These are phyloP conservation scores for Tridacna gigas DNA, from an alignment of 2,888 invertebrate genomes.

Conservation along the genomic window DNA sequence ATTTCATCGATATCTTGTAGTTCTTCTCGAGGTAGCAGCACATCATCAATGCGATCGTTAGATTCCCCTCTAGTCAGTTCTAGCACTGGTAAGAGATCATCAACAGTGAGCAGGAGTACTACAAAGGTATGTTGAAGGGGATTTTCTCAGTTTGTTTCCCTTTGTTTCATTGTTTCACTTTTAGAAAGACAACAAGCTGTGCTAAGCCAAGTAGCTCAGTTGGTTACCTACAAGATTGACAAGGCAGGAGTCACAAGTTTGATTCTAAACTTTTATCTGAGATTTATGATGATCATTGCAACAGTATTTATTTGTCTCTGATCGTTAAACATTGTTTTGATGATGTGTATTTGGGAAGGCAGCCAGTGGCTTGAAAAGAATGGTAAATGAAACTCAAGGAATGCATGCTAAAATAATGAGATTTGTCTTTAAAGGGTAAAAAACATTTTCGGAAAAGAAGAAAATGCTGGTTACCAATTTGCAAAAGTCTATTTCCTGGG, in stretches of 20 bases:
- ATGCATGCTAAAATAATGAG: no score
- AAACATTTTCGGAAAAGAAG: background rate
- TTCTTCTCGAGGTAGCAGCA: constrained; percentile 44
- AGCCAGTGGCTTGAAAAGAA: no score
- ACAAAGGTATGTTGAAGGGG: constrained; percentile 33
- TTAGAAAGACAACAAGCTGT: no score
- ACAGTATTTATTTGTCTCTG: no score
- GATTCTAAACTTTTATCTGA: background rate
- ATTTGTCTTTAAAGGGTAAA: no score
- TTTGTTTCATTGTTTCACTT: no score
- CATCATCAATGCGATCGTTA: constrained; percentile 49
- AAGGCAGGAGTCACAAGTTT: background rate
- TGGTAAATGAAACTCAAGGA: no score
- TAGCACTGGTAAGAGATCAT: constrained; percentile 14
- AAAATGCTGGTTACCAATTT: background rate
- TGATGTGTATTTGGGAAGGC: no score
- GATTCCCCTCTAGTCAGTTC: constrained; percentile 43
- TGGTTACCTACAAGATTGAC: background rate
- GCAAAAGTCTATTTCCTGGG: no score
- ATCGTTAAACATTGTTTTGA: no score
- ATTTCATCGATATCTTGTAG: constrained; percentile 32
- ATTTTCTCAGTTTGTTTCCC: background rate
- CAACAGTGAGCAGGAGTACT: constrained; percentile 28
- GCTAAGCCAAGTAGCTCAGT: background rate
- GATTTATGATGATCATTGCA: background rate